These are phyloP conservation scores for Osmerus eperlanus DNA, from an alignment of 2,113 vertebrate species.

Conservation along the genomic window DNA sequence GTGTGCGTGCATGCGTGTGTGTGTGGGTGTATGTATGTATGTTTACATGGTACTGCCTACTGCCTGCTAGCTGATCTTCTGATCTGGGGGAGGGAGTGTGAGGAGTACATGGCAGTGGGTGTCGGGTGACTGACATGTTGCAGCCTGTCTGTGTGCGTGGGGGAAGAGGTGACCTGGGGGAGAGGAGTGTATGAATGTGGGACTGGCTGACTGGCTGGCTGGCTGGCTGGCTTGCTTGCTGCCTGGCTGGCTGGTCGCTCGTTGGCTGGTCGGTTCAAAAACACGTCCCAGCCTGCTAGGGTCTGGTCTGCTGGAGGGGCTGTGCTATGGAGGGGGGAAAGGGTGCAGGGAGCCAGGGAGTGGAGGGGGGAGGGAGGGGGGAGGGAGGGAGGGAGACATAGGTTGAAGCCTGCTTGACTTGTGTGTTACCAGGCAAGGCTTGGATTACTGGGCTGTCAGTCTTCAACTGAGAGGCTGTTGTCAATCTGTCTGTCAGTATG, in stretches of 20 bases:
- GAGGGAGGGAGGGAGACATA: background rate
- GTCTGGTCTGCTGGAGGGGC: background rate
- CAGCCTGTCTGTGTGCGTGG: background rate
- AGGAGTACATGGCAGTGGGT: background rate
- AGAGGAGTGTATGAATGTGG: slow-evolving; percentile 1
- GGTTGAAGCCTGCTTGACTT: background rate
- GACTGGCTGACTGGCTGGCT: background rate
- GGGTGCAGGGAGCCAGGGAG: background rate
- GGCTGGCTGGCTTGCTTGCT: background rate
- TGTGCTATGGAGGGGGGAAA: background rate
- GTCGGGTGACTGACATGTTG: background rate
- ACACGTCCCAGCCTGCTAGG: slow-evolving; percentile 35
- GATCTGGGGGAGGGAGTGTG: background rate
- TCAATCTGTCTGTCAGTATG: background rate
- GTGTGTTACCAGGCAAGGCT: background rate
- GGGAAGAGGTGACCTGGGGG: background rate
- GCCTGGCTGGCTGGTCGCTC: background rate
- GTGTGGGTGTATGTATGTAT: slow-evolving; percentile 40
- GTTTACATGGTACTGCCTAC: slow-evolving; percentile 27
- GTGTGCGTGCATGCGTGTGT: background rate
- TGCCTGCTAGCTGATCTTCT: slow-evolving; percentile 34
- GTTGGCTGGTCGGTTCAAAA: slow-evolving; percentile 11
- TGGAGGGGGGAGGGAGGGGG: background rate
- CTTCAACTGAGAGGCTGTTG: background rate
- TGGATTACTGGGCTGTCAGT: slow-evolving; percentile 6